phyloP scores from a whole-genome alignment of 2,113 vertebrate genomes.

The Rhabdomys dilectus region DNA sequence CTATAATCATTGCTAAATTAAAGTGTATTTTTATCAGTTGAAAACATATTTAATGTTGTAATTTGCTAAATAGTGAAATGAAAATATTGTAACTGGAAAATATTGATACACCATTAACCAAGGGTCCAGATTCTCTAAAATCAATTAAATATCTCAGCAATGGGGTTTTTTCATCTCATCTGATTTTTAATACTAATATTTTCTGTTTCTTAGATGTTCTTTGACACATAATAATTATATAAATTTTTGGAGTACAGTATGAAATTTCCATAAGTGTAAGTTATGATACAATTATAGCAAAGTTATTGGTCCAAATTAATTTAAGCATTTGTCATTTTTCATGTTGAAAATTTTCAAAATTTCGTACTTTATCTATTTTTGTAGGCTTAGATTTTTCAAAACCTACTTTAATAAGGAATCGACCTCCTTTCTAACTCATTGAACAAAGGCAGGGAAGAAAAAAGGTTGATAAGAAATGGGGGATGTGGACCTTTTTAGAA shows the following conservation, averaged over 20 bases:
- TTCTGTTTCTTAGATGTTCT: neutral
- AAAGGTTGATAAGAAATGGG: no score
- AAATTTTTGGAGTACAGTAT: neutral
- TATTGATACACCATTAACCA: neutral
- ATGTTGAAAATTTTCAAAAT: neutral
- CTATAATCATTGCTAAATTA: neutral
- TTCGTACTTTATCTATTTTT: neutral
- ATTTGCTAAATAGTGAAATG: constrained; percentile 4
- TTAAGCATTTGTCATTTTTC: neutral
- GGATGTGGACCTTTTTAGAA: no score
- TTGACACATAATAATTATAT: neutral
- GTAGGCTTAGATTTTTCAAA: no score
- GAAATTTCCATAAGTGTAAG: neutral
- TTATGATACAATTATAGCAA: neutral
- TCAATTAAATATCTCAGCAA: neutral
- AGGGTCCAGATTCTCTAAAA: neutral
- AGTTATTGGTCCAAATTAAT: neutral
- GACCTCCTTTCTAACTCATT: no score
- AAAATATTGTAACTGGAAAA: neutral
- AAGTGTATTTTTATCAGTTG: neutral
- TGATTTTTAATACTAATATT: neutral
- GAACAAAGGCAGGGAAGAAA: no score
- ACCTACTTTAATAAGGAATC: no score
- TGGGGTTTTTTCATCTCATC: neutral
- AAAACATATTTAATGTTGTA: neutral